Conservation (phyloP, 2,888 invertebrate species). For the Acanthosepion pharaonis region DNA sequence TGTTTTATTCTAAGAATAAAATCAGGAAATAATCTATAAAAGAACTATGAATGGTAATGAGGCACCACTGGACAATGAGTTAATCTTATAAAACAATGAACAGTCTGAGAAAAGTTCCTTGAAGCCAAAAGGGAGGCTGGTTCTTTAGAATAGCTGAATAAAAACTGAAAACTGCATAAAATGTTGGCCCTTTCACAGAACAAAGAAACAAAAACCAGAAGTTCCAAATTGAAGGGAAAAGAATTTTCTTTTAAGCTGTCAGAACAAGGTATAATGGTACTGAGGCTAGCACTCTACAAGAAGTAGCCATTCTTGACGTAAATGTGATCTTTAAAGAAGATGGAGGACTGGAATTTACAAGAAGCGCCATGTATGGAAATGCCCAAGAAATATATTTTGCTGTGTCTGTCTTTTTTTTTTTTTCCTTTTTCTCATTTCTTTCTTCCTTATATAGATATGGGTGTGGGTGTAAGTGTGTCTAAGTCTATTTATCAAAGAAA, state of each 20-base stretch:
- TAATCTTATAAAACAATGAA: not conserved
- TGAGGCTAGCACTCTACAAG: not conserved
- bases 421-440: not conserved
- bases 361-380: not conserved
- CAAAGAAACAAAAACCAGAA: slow-evolving; percentile 15
- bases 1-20: too few relatives aligned
- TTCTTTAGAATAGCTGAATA: not conserved
- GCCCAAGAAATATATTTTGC: not conserved
- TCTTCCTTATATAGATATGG: not conserved
- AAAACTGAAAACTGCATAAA: not conserved
- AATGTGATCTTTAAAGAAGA: not conserved
- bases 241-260: slow-evolving; percentile 1
- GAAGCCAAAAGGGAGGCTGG: not conserved
- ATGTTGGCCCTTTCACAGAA: not conserved
- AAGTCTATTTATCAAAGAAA: not conserved
- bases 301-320: slow-evolving; percentile 3
- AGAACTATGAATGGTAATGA: not conserved
- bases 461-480: not conserved
- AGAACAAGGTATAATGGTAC: slow-evolving; percentile 17
- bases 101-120: not conserved
- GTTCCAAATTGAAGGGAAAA: not conserved
- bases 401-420: not conserved
- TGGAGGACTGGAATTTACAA: not conserved
- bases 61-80: not conserved
- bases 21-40: not conserved